A percentile compares a stretch with the other conserved stretches of the same genome.
phyloP scores from a whole-genome alignment of 2,888 invertebrate genomes.

The Mayetiola destructor region DNA sequence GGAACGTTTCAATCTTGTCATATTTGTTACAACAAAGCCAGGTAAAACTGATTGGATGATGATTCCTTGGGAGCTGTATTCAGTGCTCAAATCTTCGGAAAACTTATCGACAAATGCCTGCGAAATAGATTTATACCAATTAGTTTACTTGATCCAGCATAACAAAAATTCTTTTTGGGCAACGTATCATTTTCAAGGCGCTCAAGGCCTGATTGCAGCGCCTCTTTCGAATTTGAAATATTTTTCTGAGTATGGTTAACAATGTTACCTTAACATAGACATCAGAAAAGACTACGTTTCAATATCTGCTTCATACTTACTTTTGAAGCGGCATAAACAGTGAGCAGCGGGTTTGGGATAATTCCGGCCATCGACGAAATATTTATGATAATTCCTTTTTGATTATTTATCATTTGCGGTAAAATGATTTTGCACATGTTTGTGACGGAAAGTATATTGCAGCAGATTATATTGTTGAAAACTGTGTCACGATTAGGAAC shows the following conservation, averaged over 20 bases:
- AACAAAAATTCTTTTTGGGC: background rate
- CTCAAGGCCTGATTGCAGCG: too few species aligned
- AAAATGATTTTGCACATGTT: slow-evolving; percentile 74
- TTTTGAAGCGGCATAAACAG: slow-evolving; percentile 82
- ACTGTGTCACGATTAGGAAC: slow-evolving; percentile 44
- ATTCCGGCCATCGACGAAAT: slow-evolving; percentile 70
- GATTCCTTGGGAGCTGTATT: slow-evolving; percentile 58
- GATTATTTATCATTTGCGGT: slow-evolving; percentile 68
- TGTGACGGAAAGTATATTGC: slow-evolving; percentile 65
- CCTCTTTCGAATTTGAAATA: background rate
- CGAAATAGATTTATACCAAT: background rate
- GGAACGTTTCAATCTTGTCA: slow-evolving; percentile 64
- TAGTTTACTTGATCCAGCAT: background rate
- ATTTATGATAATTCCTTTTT: slow-evolving; percentile 77
- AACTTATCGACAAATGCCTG: slow-evolving; percentile 72
- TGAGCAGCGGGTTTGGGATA: slow-evolving; percentile 66
- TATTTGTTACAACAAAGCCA: slow-evolving; percentile 82
- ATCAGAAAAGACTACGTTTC: background rate
- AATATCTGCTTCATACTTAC: too few species aligned
- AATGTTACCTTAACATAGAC: background rate
- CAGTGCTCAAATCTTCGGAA: slow-evolving; percentile 57
- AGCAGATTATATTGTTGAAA: slow-evolving; percentile 52
- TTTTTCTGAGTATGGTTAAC: too few species aligned
- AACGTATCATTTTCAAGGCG: too few species aligned
- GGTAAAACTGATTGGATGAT: slow-evolving; percentile 70